Base-by-base conservation (phyloP, 2,888 invertebrate genomes). In the Temnothorax ravouxi region DNA sequence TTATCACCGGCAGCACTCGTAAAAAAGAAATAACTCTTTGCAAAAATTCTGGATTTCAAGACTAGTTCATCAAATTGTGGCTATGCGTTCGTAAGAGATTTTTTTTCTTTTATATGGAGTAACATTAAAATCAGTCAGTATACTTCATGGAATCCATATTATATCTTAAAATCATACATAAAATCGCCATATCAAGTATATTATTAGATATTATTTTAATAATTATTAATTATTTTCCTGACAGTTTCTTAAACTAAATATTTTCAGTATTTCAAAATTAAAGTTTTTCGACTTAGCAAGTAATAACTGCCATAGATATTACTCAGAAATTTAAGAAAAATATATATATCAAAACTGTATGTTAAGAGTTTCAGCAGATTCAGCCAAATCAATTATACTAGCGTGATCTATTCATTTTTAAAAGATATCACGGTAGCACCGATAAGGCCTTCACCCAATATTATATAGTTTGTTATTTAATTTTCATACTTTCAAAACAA, bases 11-110 rank as follows among this genome's bases (percentile, higher is more conserved):
- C 29, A 79, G 44, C 2, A 76, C 84, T 89, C 90, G 87, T 91
- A 91, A 89, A 83, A 47, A 67, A 69, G 83, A 88, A 81, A 77
- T 87, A 87, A 86, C 83, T 74, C 61, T 83, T 87, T 52, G 72
- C 84, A 81, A 91, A 67, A 89, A 89, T 88, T 80, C 79, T n/a
- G 80, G 81, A 77, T 89, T 89, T 87, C 52, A 75, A 81, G 75
- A 80, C 76, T 59, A 59, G 66, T 34, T 76, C 81, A 76, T 85
- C 82, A 62, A 82, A 84, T 59, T 52, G 84, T 38, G 54, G 29
- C 84, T 69, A 64, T 41, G 38, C 47, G 61, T 38, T 76, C 44
- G 76, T 64, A 67, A 56, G 59, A 61, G 50, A 52, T 66, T 71
- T 84, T 83, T 34, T 76, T 71, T 75, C 59, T 75, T 62, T 75